Evolutionary conservation across 1,140 invertebrate species (phyloP).

Genomic region (Colletes gigas): DNA sequence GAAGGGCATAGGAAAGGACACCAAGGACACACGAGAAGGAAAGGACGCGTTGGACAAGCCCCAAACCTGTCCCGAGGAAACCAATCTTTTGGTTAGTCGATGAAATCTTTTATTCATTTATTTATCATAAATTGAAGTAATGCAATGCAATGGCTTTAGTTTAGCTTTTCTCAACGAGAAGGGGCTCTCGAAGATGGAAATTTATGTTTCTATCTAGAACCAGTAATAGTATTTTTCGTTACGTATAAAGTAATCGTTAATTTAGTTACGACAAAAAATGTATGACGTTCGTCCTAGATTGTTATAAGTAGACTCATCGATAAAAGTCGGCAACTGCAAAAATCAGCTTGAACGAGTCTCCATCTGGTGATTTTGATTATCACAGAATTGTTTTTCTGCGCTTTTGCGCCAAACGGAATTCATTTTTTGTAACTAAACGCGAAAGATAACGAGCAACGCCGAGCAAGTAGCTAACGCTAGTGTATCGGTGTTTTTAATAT

Average conservation of each 20-base stretch:
- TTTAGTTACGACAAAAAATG: too few relatives aligned
- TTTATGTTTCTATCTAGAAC: too few relatives aligned
- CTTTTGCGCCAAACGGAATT: neutral
- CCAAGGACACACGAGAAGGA: conserved; percentile 57
- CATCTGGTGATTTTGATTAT: neutral
- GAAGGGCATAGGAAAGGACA: conserved; percentile 71
- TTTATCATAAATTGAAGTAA: too few relatives aligned
- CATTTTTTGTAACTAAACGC: neutral
- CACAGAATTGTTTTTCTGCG: neutral
- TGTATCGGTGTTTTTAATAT: conserved; percentile 23
- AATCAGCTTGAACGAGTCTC: neutral
- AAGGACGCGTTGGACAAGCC: conserved; percentile 75
- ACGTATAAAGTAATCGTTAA: too few relatives aligned
- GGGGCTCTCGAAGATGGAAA: too few relatives aligned
- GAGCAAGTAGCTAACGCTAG: neutral
- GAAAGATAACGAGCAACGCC: neutral
- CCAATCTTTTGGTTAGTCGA: conserved; percentile 73
- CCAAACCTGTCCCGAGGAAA: conserved; percentile 73
- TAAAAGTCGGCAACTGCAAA: too few relatives aligned
- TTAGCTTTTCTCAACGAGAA: too few relatives aligned
- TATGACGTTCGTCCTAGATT: too few relatives aligned
- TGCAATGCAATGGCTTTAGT: too few relatives aligned
- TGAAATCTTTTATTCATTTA: neutral
- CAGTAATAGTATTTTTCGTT: too few relatives aligned
- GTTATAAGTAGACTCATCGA: too few relatives aligned